Conservation (phyloP, 2,113 vertebrate genomes). For the Callionymus lyra region DNA sequence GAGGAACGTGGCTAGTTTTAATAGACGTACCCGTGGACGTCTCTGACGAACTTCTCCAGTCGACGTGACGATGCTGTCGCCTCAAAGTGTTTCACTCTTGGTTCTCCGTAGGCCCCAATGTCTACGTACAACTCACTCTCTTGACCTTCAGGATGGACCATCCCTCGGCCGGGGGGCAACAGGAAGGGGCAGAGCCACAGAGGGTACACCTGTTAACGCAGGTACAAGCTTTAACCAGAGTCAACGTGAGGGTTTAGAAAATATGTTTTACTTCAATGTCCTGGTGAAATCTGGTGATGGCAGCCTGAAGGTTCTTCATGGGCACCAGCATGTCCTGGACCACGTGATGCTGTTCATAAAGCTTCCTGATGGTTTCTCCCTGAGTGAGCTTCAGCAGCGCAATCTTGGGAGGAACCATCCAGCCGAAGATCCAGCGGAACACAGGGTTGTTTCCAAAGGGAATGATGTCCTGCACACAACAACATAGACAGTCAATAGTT, state of each 20-base stretch:
- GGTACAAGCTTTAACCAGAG: not conserved
- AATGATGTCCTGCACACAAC: conserved; percentile 90
- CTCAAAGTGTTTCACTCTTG: conserved; percentile 86
- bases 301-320: conserved; percentile 76
- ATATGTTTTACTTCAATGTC: conserved; percentile 71
- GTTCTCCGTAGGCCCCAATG: conserved; percentile 91
- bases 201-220: conserved; percentile 81
- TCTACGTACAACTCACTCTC: conserved; percentile 88
- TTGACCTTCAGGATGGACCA: conserved; percentile 89
- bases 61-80: conserved; percentile 82
- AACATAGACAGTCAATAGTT: no score
- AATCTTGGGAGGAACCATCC: conserved; percentile 98
- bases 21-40: conserved; percentile 82
- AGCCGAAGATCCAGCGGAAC: conserved; percentile 91
- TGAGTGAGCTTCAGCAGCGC: conserved; percentile 93
- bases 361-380: conserved; percentile 85
- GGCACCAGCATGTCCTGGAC: conserved; percentile 97
- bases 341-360: conserved; percentile 94
- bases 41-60: conserved; percentile 91
- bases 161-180: conserved; percentile 81
- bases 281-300: conserved; percentile 79
- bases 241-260: not conserved
- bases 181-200: conserved; percentile 94
- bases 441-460: conserved; percentile 90
- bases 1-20: no score